Evolutionary conservation across 2,113 vertebrate genomes (phyloP).

Genomic region (Mirza zaza): DNA sequence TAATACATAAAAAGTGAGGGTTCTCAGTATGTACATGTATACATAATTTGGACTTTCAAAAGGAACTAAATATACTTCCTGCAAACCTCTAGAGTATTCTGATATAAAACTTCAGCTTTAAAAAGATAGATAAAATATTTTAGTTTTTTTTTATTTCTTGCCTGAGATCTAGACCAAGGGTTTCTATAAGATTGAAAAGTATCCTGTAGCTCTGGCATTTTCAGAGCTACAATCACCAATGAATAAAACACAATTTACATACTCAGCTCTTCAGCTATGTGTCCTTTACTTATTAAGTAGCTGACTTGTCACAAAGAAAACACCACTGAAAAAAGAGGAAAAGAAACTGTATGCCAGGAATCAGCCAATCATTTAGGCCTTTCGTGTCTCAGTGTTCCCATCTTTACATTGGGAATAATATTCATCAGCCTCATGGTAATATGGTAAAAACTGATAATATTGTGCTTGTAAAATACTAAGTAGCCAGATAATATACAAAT

Average conservation of each 20-base stretch:
- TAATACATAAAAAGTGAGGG: neutral
- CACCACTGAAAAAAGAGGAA: neutral
- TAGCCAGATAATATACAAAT: neutral
- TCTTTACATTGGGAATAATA: neutral
- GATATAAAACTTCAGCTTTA: neutral
- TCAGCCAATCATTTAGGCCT: neutral
- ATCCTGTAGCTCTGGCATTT: neutral
- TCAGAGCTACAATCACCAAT: neutral
- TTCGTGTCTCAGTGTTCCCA: neutral
- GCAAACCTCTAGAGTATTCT: neutral
- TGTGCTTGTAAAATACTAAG: neutral
- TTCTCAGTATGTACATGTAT: neutral
- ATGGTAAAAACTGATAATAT: neutral
- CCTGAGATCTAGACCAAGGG: neutral
- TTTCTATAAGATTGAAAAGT: neutral
- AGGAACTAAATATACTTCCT: neutral
- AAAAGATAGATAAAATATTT: neutral
- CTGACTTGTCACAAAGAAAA: neutral
- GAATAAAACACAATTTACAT: neutral
- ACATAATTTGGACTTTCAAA: neutral
- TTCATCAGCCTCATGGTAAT: neutral
- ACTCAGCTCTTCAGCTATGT: neutral
- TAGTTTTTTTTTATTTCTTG: neutral
- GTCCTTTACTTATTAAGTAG: neutral
- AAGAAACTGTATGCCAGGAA: neutral